A percentile compares a stretch with the other conserved stretches of the same genome.
Conservation (phyloP, 2,888 invertebrate species). For the Phalera bucephala region DNA sequence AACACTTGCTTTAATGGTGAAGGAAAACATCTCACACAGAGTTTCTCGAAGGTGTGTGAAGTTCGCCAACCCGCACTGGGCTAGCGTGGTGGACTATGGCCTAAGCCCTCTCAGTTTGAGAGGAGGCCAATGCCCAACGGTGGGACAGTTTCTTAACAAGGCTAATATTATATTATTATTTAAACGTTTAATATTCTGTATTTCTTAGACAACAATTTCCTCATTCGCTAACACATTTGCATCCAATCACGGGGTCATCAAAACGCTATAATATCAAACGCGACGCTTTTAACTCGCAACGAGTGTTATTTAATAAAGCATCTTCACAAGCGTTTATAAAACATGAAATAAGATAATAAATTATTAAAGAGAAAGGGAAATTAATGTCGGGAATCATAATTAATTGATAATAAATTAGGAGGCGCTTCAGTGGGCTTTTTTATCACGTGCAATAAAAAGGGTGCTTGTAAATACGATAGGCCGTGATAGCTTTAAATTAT, state of each 20-base stretch:
- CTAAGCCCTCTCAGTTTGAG: too few relatives aligned
- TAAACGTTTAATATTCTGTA: too few relatives aligned
- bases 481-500: too few relatives aligned
- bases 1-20: too few relatives aligned
- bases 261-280: slow-evolving; percentile 3
- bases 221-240: not conserved
- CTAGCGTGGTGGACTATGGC: too few relatives aligned
- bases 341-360: slow-evolving; percentile 29
- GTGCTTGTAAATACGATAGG: slow-evolving; percentile 6
- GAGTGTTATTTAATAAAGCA: not conserved
- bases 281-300: not conserved
- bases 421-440: slow-evolving; percentile 17
- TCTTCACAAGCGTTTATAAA: slow-evolving; percentile 19
- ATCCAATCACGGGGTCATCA: slow-evolving; percentile 1
- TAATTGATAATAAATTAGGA: slow-evolving; percentile 36
- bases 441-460: slow-evolving; percentile 8
- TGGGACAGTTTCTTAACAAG: too few relatives aligned
- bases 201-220: not conserved
- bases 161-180: too few relatives aligned
- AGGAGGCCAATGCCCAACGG: too few relatives aligned
- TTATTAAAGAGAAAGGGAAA: slow-evolving; percentile 25
- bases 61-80: too few relatives aligned
- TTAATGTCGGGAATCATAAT: slow-evolving; percentile 31
- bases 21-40: too few relatives aligned
- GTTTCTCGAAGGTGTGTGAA: too few relatives aligned